Percentiles rank a stretch among this genome's conserved stretches.
phyloP scores from a whole-genome alignment of 2,797 vertebrate species.

The Darevskia mixta region DNA sequence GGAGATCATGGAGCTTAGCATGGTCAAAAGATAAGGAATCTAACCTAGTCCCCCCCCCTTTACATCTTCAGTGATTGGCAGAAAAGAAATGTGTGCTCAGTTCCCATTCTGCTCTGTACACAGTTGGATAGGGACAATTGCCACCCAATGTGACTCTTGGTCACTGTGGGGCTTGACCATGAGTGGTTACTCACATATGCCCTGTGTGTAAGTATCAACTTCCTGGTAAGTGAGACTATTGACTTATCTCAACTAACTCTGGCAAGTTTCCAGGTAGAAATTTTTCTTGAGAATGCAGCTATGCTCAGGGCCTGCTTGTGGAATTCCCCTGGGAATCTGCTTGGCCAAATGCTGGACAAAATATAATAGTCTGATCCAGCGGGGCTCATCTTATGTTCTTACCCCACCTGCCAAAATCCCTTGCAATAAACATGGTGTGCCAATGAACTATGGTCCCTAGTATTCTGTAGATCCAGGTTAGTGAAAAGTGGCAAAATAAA shows the following conservation, averaged over 20 bases:
- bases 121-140: not conserved
- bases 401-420: no score
- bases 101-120: not conserved
- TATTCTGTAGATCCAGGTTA: not conserved
- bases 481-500: not conserved
- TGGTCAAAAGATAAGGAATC: not conserved
- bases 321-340: no score
- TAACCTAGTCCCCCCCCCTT: not conserved
- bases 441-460: not conserved
- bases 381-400: no score
- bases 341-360: no score
- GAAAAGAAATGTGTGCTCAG: not conserved
- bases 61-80: not conserved
- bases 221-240: not conserved
- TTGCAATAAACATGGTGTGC: not conserved
- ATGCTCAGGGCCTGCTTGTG: no score
- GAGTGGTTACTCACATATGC: no score
- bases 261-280: not conserved
- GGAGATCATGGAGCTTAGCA: not conserved
- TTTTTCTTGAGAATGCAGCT: not conserved
- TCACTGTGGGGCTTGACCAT: not conserved
- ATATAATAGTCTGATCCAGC: no score
- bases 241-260: not conserved
- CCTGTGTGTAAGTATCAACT: not conserved
- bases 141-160: not conserved